phyloP scores from a whole-genome alignment of 2,797 vertebrate species.

The Fistularia tabacaria region DNA sequence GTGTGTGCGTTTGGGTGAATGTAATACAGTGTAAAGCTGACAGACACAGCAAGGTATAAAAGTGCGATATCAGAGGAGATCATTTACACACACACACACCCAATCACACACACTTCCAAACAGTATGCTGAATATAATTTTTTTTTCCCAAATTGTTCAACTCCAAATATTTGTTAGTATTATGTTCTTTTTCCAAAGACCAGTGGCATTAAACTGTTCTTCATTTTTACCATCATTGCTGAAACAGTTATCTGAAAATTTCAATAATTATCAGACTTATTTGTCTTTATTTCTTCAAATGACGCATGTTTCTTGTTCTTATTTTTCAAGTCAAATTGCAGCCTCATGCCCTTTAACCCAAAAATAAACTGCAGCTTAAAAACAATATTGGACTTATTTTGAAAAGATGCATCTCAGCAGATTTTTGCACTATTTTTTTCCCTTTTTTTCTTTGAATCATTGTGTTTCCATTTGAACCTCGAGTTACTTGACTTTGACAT shows the following conservation, averaged over 20 bases:
- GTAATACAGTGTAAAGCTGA: neutral
- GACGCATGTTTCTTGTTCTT: slow-evolving; percentile 13
- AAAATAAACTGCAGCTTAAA: slow-evolving; percentile 17
- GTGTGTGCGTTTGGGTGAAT: too few species aligned
- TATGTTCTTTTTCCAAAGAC: slow-evolving; percentile 42
- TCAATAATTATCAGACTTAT: too few species aligned
- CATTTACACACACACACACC: too few species aligned
- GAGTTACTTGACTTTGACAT: slow-evolving; percentile 56
- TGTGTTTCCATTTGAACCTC: slow-evolving; percentile 44
- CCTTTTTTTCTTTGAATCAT: slow-evolving; percentile 44
- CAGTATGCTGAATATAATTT: too few species aligned
- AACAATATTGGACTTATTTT: slow-evolving; percentile 1
- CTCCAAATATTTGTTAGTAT: slow-evolving; percentile 3
- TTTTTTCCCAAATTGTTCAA: too few species aligned
- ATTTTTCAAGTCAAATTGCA: slow-evolving; percentile 10
- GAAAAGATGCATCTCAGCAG: slow-evolving; percentile 26
- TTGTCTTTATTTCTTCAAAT: neutral
- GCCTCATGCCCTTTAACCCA: slow-evolving; percentile 9
- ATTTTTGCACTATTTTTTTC: slow-evolving; percentile 27
- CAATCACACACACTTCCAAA: too few species aligned
- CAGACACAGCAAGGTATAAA: slow-evolving; percentile 33
- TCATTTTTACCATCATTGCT: slow-evolving; percentile 31
- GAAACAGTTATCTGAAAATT: slow-evolving; percentile 41
- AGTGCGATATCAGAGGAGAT: too few species aligned
- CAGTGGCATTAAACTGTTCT: slow-evolving; percentile 34